These are phyloP conservation scores for Zaprionus tsacasi DNA, from an alignment of 1,140 invertebrate species.

Conservation along the genomic window DNA sequence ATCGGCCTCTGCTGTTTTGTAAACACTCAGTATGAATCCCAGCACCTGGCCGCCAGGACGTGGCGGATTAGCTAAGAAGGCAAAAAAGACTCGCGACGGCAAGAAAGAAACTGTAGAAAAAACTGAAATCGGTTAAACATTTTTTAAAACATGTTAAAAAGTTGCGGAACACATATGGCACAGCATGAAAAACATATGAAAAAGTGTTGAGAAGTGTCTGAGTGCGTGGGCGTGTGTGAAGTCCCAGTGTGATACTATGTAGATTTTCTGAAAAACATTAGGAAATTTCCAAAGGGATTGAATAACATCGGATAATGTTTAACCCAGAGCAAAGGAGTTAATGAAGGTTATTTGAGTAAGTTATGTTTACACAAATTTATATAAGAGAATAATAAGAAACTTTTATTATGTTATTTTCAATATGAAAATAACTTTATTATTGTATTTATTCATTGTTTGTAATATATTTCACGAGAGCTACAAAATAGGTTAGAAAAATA, in stretches of 20 bases:
- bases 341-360: not conserved
- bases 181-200: slow-evolving; percentile 22
- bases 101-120: slow-evolving; percentile 2
- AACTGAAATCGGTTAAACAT: slow-evolving; percentile 56
- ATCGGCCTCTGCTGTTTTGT: slow-evolving; percentile 75
- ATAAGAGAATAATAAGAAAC: too few species aligned
- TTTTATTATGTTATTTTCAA: too few species aligned
- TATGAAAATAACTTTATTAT: too few species aligned
- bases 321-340: not conserved
- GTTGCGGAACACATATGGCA: slow-evolving; percentile 24
- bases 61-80: slow-evolving; percentile 63
- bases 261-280: not conserved
- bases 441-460: too few species aligned
- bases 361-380: not conserved
- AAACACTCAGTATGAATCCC: slow-evolving; percentile 83
- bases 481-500: too few species aligned
- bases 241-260: not conserved
- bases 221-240: not conserved
- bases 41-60: slow-evolving; percentile 65
- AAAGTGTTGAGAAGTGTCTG: slow-evolving; percentile 39
- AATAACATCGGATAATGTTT: not conserved
- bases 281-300: not conserved
- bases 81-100: slow-evolving; percentile 28
- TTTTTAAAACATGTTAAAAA: slow-evolving; percentile 51
- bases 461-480: too few species aligned